Conservation (phyloP, 1,140 invertebrate species). For the Achroia grisella region DNA sequence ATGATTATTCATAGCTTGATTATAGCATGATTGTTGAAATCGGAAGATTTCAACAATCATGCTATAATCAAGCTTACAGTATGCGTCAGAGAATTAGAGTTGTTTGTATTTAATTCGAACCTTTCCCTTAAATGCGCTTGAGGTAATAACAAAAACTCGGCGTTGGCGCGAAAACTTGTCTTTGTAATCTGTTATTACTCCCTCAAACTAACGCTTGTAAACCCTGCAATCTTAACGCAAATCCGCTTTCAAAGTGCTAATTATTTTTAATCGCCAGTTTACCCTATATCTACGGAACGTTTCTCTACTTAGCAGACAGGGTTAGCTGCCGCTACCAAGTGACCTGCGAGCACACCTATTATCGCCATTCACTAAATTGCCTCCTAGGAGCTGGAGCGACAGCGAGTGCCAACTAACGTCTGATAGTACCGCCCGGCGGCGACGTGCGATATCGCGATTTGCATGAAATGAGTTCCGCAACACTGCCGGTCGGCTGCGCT, state of each 20-base stretch:
- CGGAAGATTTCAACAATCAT: too few species aligned
- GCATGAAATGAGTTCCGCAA: slow-evolving; percentile 44
- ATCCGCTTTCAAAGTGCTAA: slow-evolving; percentile 40
- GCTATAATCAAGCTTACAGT: too few species aligned
- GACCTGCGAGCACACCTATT: slow-evolving; percentile 23
- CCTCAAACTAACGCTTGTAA: slow-evolving; percentile 4
- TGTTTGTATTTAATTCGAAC: too few species aligned
- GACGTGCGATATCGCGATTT: slow-evolving; percentile 36
- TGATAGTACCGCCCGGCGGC: slow-evolving; percentile 12
- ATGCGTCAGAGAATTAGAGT: too few species aligned
- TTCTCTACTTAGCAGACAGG: slow-evolving; percentile 25
- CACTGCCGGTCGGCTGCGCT: slow-evolving; percentile 6
- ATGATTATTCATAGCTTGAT: too few species aligned
- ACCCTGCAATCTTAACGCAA: slow-evolving; percentile 23
- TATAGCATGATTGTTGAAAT: too few species aligned
- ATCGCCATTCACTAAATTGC: slow-evolving; percentile 25
- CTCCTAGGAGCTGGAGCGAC: slow-evolving; percentile 17
- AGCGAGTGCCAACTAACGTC: slow-evolving; percentile 8
- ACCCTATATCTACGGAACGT: slow-evolving; percentile 21
- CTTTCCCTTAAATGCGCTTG: too few species aligned
- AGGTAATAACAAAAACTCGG: too few species aligned
- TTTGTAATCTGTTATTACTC: not conserved
- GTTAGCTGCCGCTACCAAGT: slow-evolving; percentile 11
- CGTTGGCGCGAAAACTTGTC: too few species aligned
- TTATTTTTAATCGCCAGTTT: slow-evolving; percentile 51